Evolutionary conservation across 2,113 vertebrate species (phyloP), one percentile per base, ranked within the genome.

Genomic region (Nycticorax nycticorax): DNA sequence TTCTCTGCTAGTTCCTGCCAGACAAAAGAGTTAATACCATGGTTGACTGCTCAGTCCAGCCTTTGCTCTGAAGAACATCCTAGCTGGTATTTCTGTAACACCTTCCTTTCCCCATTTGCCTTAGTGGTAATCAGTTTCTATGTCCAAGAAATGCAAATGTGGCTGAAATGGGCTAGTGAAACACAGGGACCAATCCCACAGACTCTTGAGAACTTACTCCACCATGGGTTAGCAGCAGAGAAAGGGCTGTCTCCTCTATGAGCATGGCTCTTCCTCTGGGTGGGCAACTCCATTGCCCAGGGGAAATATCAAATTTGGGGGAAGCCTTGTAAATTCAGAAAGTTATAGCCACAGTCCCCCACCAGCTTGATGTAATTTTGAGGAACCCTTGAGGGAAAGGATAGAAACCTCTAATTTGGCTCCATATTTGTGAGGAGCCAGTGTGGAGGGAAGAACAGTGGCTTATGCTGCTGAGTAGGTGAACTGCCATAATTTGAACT

Each of bases 171-270:
- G 9, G 8, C 45, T 56, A 12, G 28, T 71, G 43, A 72, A 45
- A 41, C 1, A 1, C 4, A 77, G 28, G 12, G 26, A 50, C 41
- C 2, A 9, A 52, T 71, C 12, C 4, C 1, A 3, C 26, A 57
- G 59, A n/a, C 26, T 63, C 7, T 2, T 4, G 3, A 77, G 27
- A 24, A 67, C 6, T 63, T 78, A 30, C 4, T 77, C 14, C 20
- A 48, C 33, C 5, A 8, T 15, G 12, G 12, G 17, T 87, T 33
- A 55, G n/a, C n/a, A 45, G 28, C 47, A 78, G 50, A 96, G 32
- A 68, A 86, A 53, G 9, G 10, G 12, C 7, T 55, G 41, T 67
- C 26, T 76, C 30, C 24, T 75, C 14, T 39, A 50, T 10, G 16
- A 90, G 4, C 33, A 33, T 19, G 24, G 12, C 39, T 47, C 8